Percentiles rank a stretch among this genome's conserved stretches.
Conservation (phyloP, 2,888 invertebrate species). For the Bellardia bayeri region DNA sequence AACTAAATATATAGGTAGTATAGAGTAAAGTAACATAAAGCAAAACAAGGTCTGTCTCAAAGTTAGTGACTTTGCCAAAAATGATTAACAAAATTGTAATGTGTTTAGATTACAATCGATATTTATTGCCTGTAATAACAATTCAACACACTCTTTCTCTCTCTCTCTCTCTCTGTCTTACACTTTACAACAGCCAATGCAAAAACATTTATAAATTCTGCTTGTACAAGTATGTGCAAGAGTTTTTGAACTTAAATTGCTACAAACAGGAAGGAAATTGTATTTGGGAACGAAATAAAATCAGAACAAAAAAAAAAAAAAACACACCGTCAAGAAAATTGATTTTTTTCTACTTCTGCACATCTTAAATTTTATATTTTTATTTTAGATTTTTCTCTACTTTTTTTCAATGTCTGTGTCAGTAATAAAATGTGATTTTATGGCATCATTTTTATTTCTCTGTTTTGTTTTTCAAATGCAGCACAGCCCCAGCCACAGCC, state of each 20-base stretch:
- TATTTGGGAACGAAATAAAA: neutral
- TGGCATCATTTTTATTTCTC: conserved; percentile 49
- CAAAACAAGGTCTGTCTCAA: too few relatives aligned
- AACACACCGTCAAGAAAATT: conserved; percentile 30
- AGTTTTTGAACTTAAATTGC: neutral
- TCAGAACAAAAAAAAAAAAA: neutral
- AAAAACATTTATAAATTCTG: neutral
- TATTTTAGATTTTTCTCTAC: neutral
- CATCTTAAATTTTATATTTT: conserved; percentile 15
- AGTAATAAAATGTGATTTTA: conserved; percentile 69
- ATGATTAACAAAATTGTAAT: conserved; percentile 63
- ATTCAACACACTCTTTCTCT: conserved; percentile 8
- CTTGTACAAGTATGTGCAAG: neutral
- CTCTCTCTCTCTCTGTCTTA: neutral
- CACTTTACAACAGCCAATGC: neutral
- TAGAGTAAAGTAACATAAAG: too few relatives aligned
- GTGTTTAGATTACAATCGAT: conserved; percentile 60
- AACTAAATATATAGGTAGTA: too few relatives aligned
- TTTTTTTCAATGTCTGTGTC: conserved; percentile 23
- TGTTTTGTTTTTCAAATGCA: conserved; percentile 19
- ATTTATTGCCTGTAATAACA: conserved; percentile 59
- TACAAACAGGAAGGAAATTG: conserved; percentile 17
- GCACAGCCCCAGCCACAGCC: conserved; percentile 40
- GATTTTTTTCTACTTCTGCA: conserved; percentile 35
- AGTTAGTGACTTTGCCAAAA: conserved; percentile 52